Percentiles rank a stretch among this genome's conserved stretches.
phyloP scores from a whole-genome alignment of 2,113 vertebrate species.

The Numida meleagris region DNA sequence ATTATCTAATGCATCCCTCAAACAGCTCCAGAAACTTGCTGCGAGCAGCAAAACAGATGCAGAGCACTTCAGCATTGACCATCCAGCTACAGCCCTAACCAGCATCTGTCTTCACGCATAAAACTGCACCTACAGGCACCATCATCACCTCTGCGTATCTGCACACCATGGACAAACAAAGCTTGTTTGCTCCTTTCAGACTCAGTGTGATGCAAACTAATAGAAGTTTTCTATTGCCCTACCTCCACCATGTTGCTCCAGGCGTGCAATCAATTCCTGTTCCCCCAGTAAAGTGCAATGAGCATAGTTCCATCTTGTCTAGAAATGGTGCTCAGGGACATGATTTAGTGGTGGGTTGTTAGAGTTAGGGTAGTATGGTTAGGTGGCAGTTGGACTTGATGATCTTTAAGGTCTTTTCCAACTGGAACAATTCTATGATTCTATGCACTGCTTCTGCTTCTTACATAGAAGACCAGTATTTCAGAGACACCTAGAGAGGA shows the following conservation, averaged over 20 bases:
- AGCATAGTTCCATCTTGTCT: background rate
- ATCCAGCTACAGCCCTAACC: background rate
- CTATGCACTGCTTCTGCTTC: background rate
- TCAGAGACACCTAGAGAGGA: background rate
- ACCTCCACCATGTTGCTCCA: background rate
- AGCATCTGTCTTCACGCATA: background rate
- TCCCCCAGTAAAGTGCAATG: background rate
- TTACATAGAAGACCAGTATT: background rate
- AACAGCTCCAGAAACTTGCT: background rate
- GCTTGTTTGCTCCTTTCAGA: background rate
- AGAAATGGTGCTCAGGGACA: no score
- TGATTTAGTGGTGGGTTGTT: no score
- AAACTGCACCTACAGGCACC: background rate
- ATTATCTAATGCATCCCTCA: background rate
- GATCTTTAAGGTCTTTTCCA: no score
- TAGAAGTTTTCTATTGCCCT: background rate
- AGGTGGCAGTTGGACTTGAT: no score
- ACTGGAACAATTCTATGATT: no score
- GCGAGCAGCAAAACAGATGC: fast-evolving
- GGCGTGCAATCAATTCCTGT: background rate
- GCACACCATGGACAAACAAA: background rate
- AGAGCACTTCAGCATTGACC: background rate
- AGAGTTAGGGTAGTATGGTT: no score
- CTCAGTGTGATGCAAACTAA: no score
- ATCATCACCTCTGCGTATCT: background rate